These are phyloP conservation scores for Temnothorax ravouxi DNA, from an alignment of 2,888 invertebrate species.

Conservation along the genomic window DNA sequence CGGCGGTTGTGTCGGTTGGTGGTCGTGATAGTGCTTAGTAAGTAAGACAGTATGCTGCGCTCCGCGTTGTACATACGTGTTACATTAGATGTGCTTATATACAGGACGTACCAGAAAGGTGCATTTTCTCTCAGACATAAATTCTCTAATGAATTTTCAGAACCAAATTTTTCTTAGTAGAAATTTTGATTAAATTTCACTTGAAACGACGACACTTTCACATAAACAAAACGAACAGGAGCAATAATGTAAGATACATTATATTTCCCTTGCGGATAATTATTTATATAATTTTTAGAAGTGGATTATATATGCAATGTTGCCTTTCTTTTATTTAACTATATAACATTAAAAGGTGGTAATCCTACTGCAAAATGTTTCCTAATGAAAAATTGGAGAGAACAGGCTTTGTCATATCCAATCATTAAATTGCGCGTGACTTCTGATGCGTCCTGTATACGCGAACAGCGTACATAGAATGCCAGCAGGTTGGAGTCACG, in stretches of 20 bases:
- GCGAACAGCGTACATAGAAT: slow-evolving; percentile 64
- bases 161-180: not conserved
- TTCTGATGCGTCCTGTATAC: slow-evolving; percentile 48
- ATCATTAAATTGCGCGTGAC: slow-evolving; percentile 23
- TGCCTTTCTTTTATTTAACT: not conserved
- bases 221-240: not conserved
- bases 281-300: not conserved
- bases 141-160: not conserved
- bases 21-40: slow-evolving; percentile 72
- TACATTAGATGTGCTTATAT: slow-evolving; percentile 48
- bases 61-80: slow-evolving; percentile 64
- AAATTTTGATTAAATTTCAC: not conserved
- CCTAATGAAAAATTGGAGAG: not conserved
- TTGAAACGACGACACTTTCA: not conserved
- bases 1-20: slow-evolving; percentile 60
- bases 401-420: not conserved
- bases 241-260: not conserved
- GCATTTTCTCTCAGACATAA: not conserved
- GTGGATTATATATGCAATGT: no score
- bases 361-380: not conserved
- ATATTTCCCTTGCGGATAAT: not conserved
- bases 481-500: slow-evolving; percentile 73
- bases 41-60: slow-evolving; percentile 75
- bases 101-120: slow-evolving; percentile 40
- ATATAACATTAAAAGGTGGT: not conserved